A percentile compares a stretch with the other conserved stretches of the same genome.
These are phyloP conservation scores for Orycteropus afer DNA, from an alignment of 2,113 vertebrate genomes.

Conservation along the genomic window DNA sequence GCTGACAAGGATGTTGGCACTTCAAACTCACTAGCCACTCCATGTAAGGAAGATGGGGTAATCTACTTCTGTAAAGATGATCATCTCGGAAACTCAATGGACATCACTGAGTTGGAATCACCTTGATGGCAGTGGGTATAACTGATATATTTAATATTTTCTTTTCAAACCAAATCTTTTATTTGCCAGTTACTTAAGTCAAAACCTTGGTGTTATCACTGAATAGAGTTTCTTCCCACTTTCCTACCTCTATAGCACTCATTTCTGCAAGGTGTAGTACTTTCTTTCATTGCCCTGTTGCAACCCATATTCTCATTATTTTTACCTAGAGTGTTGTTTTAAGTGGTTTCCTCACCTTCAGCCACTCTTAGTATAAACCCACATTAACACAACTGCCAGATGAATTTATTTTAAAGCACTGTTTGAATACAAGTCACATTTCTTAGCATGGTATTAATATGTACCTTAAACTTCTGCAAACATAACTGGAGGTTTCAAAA, in stretches of 20 bases:
- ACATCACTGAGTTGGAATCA: too few species aligned
- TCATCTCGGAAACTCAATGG: too few species aligned
- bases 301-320: neutral
- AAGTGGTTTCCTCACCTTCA: neutral
- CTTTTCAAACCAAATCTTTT: neutral
- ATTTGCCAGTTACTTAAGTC: neutral
- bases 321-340: slow-evolving; percentile 30
- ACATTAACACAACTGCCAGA: neutral
- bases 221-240: neutral
- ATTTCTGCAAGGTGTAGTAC: neutral
- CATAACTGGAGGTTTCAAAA: neutral
- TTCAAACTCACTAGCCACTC: too few species aligned
- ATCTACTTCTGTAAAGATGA: too few species aligned
- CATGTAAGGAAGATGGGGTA: too few species aligned
- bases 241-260: neutral
- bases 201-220: neutral
- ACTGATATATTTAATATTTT: neutral
- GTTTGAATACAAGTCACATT: neutral
- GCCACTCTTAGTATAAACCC: neutral
- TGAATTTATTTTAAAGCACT: slow-evolving; percentile 39
- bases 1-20: too few species aligned
- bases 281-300: neutral
- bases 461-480: neutral
- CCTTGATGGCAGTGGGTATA: too few species aligned
- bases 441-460: neutral